These are phyloP conservation scores for Belgica antarctica DNA, from an alignment of 2,888 invertebrate species.

Conservation along the genomic window DNA sequence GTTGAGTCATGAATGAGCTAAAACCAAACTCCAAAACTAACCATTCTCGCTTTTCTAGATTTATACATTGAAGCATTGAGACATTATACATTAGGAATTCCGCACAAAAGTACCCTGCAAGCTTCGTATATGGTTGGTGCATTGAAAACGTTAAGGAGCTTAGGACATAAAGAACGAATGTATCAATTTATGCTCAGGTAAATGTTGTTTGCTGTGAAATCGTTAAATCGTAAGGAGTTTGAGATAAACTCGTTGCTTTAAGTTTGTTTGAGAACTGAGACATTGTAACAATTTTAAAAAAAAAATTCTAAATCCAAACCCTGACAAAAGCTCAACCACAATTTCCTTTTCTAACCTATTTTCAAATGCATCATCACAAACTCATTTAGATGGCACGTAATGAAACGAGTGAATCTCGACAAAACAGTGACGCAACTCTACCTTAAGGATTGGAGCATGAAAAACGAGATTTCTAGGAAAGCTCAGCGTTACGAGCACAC, in stretches of 20 bases:
- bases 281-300: too few species aligned
- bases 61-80: conserved; percentile 31
- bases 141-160: conserved; percentile 56
- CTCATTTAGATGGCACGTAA: conserved; percentile 44
- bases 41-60: conserved; percentile 25
- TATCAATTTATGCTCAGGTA: conserved; percentile 67
- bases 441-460: conserved; percentile 45
- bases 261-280: too few species aligned
- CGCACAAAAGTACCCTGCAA: conserved; percentile 26
- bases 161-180: conserved; percentile 65
- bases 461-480: conserved; percentile 44
- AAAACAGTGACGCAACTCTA: conserved; percentile 43
- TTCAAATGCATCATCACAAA: neutral
- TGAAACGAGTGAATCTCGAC: conserved; percentile 44
- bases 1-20: conserved; percentile 40
- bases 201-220: conserved; percentile 45
- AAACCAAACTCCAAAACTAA: neutral
- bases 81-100: conserved; percentile 25
- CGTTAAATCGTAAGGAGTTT: too few species aligned
- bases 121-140: conserved; percentile 30
- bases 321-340: too few species aligned
- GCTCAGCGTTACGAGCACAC: conserved; percentile 34
- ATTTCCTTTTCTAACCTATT: too few species aligned
- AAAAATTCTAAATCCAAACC: too few species aligned
- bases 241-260: too few species aligned